These are phyloP conservation scores for Sparus aurata DNA, from an alignment of 2,797 vertebrate genomes.

Conservation along the genomic window DNA sequence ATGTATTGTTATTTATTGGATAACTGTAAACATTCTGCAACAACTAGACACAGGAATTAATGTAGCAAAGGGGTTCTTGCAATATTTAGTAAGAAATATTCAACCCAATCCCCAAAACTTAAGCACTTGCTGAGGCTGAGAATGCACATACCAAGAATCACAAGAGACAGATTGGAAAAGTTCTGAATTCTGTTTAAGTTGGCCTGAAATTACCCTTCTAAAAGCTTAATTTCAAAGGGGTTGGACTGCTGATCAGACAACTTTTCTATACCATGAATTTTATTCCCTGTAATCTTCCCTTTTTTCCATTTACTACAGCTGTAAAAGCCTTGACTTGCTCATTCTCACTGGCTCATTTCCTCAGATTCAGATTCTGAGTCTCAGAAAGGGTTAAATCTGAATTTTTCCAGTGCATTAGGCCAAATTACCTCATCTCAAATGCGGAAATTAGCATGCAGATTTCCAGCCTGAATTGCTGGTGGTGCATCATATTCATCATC, in stretches of 20 bases:
- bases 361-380: background rate
- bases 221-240: background rate
- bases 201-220: background rate
- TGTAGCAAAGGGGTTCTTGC: too few species aligned
- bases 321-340: background rate
- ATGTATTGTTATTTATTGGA: too few species aligned
- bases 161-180: too few species aligned
- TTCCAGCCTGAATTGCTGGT: conserved; percentile 33
- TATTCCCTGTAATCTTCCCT: conserved; percentile 3
- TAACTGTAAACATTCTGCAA: too few species aligned
- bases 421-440: conserved; percentile 56
- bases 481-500: conserved; percentile 61
- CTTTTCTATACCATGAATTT: background rate
- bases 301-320: conserved; percentile 1
- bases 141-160: too few species aligned
- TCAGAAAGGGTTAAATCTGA: conserved; percentile 36
- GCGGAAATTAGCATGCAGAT: conserved; percentile 50
- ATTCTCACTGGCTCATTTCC: background rate
- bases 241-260: conserved; percentile 3
- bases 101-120: too few species aligned
- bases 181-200: too few species aligned
- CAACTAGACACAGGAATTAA: too few species aligned
- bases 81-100: too few species aligned
- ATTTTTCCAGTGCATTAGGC: conserved; percentile 53
- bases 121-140: too few species aligned